Evolutionary conservation across 2,888 invertebrate species (phyloP).

Genomic region (Brachynemurus nebulosus): DNA sequence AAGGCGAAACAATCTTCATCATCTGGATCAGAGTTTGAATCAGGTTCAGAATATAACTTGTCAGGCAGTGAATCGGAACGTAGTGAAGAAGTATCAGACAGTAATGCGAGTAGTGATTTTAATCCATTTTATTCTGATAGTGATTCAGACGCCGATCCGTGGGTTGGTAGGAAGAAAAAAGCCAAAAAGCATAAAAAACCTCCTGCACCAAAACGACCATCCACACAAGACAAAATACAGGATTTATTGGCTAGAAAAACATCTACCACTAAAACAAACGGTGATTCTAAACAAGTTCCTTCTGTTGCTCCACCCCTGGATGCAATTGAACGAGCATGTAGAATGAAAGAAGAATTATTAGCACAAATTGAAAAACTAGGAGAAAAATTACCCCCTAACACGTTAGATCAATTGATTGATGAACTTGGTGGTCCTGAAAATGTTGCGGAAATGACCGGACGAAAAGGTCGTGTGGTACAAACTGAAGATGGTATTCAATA

Average conservation of each 20-base stretch:
- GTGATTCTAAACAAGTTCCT: constrained; percentile 15
- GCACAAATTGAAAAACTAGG: constrained; percentile 75
- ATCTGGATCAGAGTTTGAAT: constrained; percentile 11
- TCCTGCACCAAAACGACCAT: constrained; percentile 40
- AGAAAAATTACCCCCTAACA: constrained; percentile 84
- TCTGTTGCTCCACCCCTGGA: constrained; percentile 57
- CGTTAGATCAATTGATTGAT: constrained; percentile 95
- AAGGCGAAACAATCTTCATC: constrained; percentile 30
- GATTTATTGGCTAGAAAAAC: constrained; percentile 43
- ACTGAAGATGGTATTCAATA: constrained; percentile 91
- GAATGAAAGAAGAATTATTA: constrained; percentile 86
- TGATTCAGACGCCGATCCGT: constrained; percentile 73
- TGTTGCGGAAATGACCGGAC: constrained; percentile 99
- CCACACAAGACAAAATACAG: constrained; percentile 70
- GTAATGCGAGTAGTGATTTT: constrained; percentile 65
- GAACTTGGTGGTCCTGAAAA: constrained; percentile 95
- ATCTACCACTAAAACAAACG: constrained; percentile 31
- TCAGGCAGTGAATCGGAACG: constrained; percentile 34
- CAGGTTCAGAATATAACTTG: constrained; percentile 29
- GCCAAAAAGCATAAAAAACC: constrained; percentile 43
- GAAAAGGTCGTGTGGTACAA: constrained; percentile 74
- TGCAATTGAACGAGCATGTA: constrained; percentile 77
- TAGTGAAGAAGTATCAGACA: constrained; percentile 38
- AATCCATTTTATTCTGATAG: constrained; percentile 83
- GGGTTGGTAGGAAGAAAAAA: constrained; percentile 55